Evolutionary conservation across 2,888 invertebrate species (phyloP).

Genomic region (Boloria selene): DNA sequence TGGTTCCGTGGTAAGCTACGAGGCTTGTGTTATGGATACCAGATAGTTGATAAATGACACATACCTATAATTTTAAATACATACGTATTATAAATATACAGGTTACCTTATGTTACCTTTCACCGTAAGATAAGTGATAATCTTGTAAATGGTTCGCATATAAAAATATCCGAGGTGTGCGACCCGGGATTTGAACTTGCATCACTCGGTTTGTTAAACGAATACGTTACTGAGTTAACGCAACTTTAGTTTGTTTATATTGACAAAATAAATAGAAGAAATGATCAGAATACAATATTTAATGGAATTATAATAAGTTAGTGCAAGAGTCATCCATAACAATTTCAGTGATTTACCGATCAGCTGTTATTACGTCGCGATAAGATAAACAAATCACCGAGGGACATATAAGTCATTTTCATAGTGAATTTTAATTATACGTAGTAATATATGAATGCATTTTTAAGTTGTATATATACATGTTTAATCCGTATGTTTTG

Average conservation of each 20-base stretch:
- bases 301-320: constrained; percentile 11
- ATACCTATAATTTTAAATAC: too few species aligned
- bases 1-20: too few species aligned
- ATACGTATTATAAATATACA: too few species aligned
- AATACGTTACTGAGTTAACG: too few species aligned
- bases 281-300: constrained; percentile 1
- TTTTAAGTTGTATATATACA: background rate
- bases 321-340: constrained; percentile 30
- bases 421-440: constrained; percentile 18
- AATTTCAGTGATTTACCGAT: constrained; percentile 39
- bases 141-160: too few species aligned
- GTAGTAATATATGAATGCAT: background rate
- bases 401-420: constrained; percentile 21
- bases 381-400: constrained; percentile 39
- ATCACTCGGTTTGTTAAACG: too few species aligned
- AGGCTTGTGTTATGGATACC: too few species aligned
- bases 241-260: background rate
- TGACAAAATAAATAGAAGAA: background rate
- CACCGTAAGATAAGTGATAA: too few species aligned
- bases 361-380: constrained; percentile 33
- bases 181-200: too few species aligned
- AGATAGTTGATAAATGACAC: too few species aligned
- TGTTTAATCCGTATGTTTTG: background rate
- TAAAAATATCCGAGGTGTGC: too few species aligned
- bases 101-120: too few species aligned